Percentiles rank a stretch among this genome's conserved stretches.
Conservation (phyloP, 37 sponge, comb jelly and placozoan genomes). For the Oscarella lobularis region DNA sequence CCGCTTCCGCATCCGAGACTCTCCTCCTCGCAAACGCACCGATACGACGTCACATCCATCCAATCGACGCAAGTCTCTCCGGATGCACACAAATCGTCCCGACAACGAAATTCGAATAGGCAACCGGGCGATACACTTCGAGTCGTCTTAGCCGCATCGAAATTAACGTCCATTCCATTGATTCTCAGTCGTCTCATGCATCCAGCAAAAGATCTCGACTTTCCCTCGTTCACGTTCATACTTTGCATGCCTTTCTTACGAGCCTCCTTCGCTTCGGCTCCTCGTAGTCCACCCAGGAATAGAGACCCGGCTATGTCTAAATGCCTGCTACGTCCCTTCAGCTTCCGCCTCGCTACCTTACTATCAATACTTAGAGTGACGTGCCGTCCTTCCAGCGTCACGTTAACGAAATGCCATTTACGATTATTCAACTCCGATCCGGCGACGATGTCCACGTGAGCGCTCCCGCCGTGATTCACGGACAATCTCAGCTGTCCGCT, state of each 20-base stretch:
- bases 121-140: neutral
- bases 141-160: neutral
- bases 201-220: neutral
- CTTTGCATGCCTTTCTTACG: neutral
- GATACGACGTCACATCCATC: neutral
- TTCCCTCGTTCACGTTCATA: neutral
- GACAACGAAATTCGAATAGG: neutral
- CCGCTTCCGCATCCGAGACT: too few relatives aligned
- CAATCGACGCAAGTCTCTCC: neutral
- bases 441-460: neutral
- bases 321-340: neutral
- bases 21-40: neutral
- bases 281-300: neutral
- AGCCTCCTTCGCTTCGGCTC: neutral
- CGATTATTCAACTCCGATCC: neutral
- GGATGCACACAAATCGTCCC: neutral
- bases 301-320: neutral
- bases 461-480: neutral
- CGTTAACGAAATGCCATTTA: neutral
- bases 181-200: neutral
- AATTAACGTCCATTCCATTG: neutral
- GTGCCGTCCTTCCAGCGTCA: neutral
- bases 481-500: neutral
- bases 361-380: neutral
- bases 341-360: neutral